A percentile compares a stretch with the other conserved stretches of the same genome.
These are phyloP conservation scores for Osedax frankpressi DNA, from an alignment of 2,888 invertebrate species.

Conservation along the genomic window DNA sequence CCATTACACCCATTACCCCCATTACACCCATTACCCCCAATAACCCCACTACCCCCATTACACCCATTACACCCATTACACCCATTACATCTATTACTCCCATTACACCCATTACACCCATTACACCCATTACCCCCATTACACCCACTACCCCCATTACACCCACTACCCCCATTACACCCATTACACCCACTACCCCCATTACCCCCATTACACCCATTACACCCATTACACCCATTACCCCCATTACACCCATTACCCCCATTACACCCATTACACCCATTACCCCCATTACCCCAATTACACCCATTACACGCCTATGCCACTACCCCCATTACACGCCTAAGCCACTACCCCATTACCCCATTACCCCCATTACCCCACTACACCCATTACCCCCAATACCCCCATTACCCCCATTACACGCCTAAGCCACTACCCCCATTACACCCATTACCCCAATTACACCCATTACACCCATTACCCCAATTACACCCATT, in stretches of 20 bases:
- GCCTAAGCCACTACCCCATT: not conserved
- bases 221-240: no score
- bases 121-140: no score
- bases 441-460: not conserved
- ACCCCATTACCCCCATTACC: not conserved
- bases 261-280: no score
- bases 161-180: no score
- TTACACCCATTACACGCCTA: not conserved
- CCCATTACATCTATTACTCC: no score
- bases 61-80: not conserved
- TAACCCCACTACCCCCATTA: not conserved
- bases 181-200: no score
- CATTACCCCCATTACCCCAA: not conserved
- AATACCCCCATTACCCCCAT: not conserved
- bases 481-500: not conserved
- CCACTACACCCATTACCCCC: not conserved
- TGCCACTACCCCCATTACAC: no score
- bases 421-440: not conserved
- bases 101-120: no score
- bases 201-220: no score
- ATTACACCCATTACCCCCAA: not conserved
- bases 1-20: no score
- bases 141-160: no score
- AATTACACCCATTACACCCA: not conserved
- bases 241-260: no score